These are phyloP conservation scores for Drosophila kohkoa DNA, from an alignment of 1,140 invertebrate species.

Conservation along the genomic window DNA sequence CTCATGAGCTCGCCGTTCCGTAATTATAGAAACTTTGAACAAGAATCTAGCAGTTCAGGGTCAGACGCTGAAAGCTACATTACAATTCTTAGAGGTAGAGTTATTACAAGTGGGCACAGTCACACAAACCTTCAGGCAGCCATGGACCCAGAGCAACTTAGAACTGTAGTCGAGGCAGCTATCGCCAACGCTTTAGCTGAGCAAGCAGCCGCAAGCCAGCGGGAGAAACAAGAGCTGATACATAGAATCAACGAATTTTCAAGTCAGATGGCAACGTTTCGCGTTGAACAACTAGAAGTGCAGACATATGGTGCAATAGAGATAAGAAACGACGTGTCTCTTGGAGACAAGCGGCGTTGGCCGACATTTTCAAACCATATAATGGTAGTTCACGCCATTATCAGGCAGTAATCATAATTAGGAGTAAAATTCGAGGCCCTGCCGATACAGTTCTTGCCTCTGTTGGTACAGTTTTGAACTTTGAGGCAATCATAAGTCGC, in stretches of 20 bases:
- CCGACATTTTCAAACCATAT: constrained; percentile 31
- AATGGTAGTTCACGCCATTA: constrained; percentile 37
- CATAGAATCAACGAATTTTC: background rate
- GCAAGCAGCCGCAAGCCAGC: background rate
- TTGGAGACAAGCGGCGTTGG: constrained; percentile 41
- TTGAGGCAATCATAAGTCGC: constrained; percentile 12
- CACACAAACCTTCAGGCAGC: too few species aligned
- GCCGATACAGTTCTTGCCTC: constrained; percentile 40
- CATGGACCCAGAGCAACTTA: constrained; percentile 3
- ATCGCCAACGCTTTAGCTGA: background rate
- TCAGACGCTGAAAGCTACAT: background rate
- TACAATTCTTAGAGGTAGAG: too few species aligned
- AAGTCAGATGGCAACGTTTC: background rate
- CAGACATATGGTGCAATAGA: background rate
- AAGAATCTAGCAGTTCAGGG: background rate
- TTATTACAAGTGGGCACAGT: too few species aligned
- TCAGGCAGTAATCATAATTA: constrained; percentile 39
- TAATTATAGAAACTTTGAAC: background rate
- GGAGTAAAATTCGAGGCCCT: constrained; percentile 25
- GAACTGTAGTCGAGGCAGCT: background rate
- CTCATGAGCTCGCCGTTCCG: too few species aligned
- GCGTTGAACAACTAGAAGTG: background rate
- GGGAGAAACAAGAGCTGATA: background rate
- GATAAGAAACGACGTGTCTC: constrained; percentile 16
- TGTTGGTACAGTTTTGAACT: constrained; percentile 45